phyloP scores from a whole-genome alignment of 2,888 invertebrate species.

The Agrotis ipsilon region DNA sequence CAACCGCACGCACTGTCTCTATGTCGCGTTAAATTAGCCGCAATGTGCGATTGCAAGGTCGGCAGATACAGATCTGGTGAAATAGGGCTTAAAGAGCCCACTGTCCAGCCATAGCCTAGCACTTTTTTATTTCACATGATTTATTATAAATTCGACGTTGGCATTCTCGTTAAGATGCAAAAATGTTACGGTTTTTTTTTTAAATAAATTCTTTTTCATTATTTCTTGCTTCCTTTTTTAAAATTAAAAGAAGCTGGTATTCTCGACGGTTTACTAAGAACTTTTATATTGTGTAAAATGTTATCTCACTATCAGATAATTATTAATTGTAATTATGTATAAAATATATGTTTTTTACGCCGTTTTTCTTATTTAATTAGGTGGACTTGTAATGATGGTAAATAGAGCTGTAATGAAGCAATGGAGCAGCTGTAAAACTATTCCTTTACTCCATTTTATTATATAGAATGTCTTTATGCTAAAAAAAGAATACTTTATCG shows the following conservation, averaged over 20 bases:
- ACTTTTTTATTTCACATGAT: constrained; percentile 59
- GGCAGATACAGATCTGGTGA: constrained; percentile 56
- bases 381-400: constrained; percentile 14
- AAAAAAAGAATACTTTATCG: background rate
- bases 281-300: constrained; percentile 31
- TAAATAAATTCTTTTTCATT: constrained; percentile 24
- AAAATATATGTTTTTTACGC: constrained; percentile 21
- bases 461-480: background rate
- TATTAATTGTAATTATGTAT: constrained; percentile 45
- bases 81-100: constrained; percentile 49
- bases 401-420: constrained; percentile 36
- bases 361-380: constrained; percentile 39
- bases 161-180: constrained; percentile 60
- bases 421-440: constrained; percentile 28
- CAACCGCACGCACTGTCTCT: constrained; percentile 57
- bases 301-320: constrained; percentile 43
- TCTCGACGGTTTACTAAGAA: constrained; percentile 27
- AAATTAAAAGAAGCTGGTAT: constrained; percentile 13
- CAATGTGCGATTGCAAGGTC: constrained; percentile 64
- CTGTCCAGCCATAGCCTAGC: constrained; percentile 26
- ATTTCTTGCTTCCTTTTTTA: background rate
- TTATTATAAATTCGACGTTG: constrained; percentile 58
- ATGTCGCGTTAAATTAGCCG: constrained; percentile 60
- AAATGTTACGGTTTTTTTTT: constrained; percentile 40
- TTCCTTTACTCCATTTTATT: background rate